Conservation (phyloP, 2,797 vertebrate genomes). For the Megalops cyprinoides region DNA sequence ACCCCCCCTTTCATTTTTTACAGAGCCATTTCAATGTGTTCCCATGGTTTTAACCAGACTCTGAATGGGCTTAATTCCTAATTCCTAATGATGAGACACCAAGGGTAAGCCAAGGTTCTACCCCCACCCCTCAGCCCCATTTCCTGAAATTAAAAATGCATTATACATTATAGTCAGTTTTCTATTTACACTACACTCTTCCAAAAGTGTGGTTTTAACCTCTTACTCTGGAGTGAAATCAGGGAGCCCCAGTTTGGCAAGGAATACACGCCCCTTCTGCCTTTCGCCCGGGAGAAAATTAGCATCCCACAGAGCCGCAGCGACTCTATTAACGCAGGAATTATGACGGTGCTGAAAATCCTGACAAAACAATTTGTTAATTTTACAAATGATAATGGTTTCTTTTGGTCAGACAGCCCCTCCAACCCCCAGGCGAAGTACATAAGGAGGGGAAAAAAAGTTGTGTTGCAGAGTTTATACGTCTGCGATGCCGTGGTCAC, state of each 20-base stretch:
- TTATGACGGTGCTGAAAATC: slow-evolving; percentile 74
- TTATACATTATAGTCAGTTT: not conserved
- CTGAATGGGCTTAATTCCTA: too few species aligned
- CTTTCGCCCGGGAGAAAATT: slow-evolving; percentile 40
- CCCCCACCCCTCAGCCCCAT: too few species aligned
- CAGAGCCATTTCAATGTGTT: not conserved
- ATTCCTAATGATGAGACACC: too few species aligned
- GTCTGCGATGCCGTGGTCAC: slow-evolving; percentile 63
- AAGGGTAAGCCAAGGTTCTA: too few species aligned
- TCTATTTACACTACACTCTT: not conserved
- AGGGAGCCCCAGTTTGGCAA: not conserved
- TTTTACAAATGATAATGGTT: slow-evolving; percentile 85
- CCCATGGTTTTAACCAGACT: too few species aligned
- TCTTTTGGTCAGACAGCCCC: slow-evolving; percentile 61
- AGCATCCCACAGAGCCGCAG: slow-evolving; percentile 47
- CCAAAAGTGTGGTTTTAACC: not conserved
- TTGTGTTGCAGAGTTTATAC: slow-evolving; percentile 69
- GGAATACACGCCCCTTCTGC: not conserved
- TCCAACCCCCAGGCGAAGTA: slow-evolving; percentile 65
- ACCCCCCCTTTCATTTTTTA: not conserved
- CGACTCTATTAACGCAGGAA: slow-evolving; percentile 76
- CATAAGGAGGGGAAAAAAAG: slow-evolving; percentile 44
- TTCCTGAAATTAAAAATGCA: too few species aligned
- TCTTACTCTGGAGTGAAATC: slow-evolving; percentile 10
- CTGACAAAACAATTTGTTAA: slow-evolving; percentile 83